Evolutionary conservation across 1,140 invertebrate genomes (phyloP), one percentile per base, ranked within the genome.

Genomic region (Paracyclopina nana): DNA sequence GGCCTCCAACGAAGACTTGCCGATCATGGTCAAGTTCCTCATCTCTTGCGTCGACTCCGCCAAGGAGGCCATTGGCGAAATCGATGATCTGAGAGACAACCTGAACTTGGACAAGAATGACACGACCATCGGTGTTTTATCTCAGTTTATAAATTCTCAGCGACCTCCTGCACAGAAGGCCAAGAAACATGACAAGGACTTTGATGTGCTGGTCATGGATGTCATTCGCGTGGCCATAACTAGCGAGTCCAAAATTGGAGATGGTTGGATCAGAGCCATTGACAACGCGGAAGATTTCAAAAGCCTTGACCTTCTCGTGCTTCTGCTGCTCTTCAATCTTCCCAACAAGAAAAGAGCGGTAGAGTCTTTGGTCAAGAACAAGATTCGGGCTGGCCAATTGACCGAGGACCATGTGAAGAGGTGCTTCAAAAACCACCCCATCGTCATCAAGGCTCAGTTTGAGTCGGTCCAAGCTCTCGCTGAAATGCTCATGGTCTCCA

Each of bases 181-280:
- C 20, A n/a, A 38, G 2, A n/a, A 38, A 38, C 34, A 20, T 16
- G 34, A 38, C 34, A 38, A 38, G 9, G 34, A 38, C 8, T n/a
- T 38, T 5, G 14, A n/a, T 2, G 20, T 16, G 20, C 14, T 38
- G 34, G 20, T 38, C 20, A 16, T 38, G 8, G 34, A 38, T 20
- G n/a, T 38, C 3, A 38, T 38, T 38, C 8, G 34, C 34, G 20
- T 16, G n/a, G 34, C 14, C 14, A 16, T 2, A 5, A 16, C 14
- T 38, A 20, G 34, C 20, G n/a, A 9, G 5, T 20, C 16, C 12
- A 48, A 48, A 14, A 26, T 48, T 14, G 27, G 25, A 11, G 45
- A 48, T 26, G 45, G 24, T 14, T 48, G 45, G 45, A 28, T 48
- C 18, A 26, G 27, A 48, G 45, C 45, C 16, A 48, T 48, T 48